Evolutionary conservation across 2,113 vertebrate genomes (phyloP).

Genomic region (Raja brachyura): DNA sequence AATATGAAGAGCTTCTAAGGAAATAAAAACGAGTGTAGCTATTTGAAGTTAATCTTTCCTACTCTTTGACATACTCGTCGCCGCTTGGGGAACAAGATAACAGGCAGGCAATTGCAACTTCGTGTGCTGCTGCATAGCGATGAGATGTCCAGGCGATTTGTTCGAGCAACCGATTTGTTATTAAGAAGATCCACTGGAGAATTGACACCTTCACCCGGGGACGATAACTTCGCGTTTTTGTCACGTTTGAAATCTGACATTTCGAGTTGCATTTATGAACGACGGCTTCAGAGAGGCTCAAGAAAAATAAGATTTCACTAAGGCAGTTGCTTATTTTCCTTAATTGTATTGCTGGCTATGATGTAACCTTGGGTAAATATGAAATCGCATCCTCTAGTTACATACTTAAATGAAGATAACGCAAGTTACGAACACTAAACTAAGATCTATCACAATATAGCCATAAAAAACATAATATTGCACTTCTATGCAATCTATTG

Average conservation of each 20-base stretch:
- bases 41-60: neutral
- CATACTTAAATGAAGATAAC: no score
- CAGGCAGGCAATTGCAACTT: neutral
- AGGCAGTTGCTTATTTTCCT: neutral
- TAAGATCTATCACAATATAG: neutral
- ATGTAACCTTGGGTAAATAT: neutral
- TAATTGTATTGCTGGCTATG: neutral
- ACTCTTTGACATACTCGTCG: neutral
- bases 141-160: neutral
- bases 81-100: neutral
- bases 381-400: neutral
- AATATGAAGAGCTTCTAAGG: neutral
- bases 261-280: neutral
- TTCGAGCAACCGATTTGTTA: slow-evolving; percentile 16
- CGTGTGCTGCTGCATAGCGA: neutral
- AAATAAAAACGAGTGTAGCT: neutral
- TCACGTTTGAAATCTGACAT: neutral
- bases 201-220: neutral
- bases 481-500: neutral
- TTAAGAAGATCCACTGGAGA: neutral
- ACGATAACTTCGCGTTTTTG: neutral
- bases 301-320: neutral
- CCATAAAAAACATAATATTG: neutral
- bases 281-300: neutral
- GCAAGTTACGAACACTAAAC: neutral